Evolutionary conservation across 2,888 invertebrate species (phyloP).

Genomic region (Oxytorus armatus): DNA sequence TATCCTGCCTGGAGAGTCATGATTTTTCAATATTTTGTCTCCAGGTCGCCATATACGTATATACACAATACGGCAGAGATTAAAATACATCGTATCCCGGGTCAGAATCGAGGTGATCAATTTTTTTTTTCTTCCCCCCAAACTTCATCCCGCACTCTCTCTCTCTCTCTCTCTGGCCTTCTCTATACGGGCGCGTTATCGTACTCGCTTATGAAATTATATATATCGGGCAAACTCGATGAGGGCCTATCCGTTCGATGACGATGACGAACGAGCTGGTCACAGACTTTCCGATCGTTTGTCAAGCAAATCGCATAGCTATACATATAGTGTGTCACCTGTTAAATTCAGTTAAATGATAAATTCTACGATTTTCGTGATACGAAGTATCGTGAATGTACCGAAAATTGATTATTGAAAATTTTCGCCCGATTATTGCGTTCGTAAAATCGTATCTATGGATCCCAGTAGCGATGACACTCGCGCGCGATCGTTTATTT

Average conservation of each 20-base stretch:
- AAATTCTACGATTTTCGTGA: conserved; percentile 45
- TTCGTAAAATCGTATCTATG: background rate
- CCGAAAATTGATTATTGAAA: conserved; percentile 38
- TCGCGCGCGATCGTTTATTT: background rate
- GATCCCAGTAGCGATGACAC: conserved; percentile 10
- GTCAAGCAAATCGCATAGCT: conserved; percentile 55
- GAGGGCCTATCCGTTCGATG: conserved; percentile 65
- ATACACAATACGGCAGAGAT: conserved; percentile 11
- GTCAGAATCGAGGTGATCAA: conserved; percentile 42
- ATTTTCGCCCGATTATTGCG: conserved; percentile 14
- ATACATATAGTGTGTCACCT: conserved; percentile 23
- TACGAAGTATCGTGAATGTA: conserved; percentile 16
- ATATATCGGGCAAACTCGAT: conserved; percentile 55
- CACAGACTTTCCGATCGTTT: conserved; percentile 66
- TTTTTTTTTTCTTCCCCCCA: conserved; percentile 53
- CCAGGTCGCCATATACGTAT: conserved; percentile 1
- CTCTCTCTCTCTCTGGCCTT: background rate
- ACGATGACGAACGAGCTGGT: conserved; percentile 65
- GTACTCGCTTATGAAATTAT: conserved; percentile 43
- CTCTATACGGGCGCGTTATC: conserved; percentile 22
- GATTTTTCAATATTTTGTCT: conserved; percentile 57
- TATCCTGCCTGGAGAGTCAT: conserved; percentile 40
- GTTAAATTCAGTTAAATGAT: conserved; percentile 52
- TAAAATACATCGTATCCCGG: conserved; percentile 38
- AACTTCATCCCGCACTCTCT: conserved; percentile 46